Conservation (phyloP, 2,113 vertebrate genomes). For the Mastomys natalensis region DNA sequence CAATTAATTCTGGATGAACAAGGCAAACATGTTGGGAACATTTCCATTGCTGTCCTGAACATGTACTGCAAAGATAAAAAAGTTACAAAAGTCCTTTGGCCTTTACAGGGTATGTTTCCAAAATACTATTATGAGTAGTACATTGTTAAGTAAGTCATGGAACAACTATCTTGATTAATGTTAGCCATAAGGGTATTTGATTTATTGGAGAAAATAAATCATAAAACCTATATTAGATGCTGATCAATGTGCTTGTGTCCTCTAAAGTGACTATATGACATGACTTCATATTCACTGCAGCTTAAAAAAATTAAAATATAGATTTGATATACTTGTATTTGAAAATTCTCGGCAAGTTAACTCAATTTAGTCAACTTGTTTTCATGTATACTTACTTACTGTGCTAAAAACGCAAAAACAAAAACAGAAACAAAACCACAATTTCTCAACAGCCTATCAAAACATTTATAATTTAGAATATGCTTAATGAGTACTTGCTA, state of each 20-base stretch:
- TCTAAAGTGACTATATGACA: not conserved
- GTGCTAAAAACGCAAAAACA: not conserved
- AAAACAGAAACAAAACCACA: not conserved
- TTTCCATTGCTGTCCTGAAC: conserved; percentile 82
- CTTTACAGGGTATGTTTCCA: not conserved
- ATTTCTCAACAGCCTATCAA: not conserved
- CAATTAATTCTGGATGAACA: conserved; percentile 85
- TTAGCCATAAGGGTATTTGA: conserved; percentile 23
- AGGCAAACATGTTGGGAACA: conserved; percentile 85
- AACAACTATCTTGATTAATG: not conserved
- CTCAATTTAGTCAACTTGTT: not conserved
- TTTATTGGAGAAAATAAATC: conserved; percentile 34
- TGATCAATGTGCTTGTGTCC: not conserved
- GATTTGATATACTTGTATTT: not conserved
- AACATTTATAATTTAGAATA: conserved; percentile 22
- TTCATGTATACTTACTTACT: not conserved
- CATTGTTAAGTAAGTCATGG: conserved; percentile 12
- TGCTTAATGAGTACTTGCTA: not conserved
- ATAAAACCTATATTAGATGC: not conserved
- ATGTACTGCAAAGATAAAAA: conserved; percentile 84
- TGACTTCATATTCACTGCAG: not conserved
- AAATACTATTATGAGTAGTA: conserved; percentile 51
- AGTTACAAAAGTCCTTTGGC: not conserved
- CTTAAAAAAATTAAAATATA: conserved; percentile 21
- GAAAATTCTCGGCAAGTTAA: not conserved